A percentile compares a stretch with the other conserved stretches of the same genome.
phyloP scores from a whole-genome alignment of 1,140 invertebrate genomes.

The Sarcophaga peregrina region DNA sequence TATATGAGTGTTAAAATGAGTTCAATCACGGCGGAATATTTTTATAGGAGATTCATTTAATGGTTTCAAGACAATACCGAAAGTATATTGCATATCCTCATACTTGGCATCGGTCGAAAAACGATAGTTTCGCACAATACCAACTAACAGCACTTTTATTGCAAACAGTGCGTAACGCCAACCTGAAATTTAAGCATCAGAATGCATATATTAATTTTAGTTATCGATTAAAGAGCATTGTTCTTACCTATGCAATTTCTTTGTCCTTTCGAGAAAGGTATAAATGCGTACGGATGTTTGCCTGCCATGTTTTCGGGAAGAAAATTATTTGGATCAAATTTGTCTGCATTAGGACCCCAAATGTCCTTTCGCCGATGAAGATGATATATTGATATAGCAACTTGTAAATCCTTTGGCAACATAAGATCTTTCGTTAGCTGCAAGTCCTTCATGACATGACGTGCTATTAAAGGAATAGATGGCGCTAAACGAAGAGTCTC shows the following conservation, averaged over 20 bases:
- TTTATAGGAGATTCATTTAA: slow-evolving; percentile 17
- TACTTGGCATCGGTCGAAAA: slow-evolving; percentile 36
- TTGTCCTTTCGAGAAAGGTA: slow-evolving; percentile 72
- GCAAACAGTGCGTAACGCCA: slow-evolving; percentile 38
- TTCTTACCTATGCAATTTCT: slow-evolving; percentile 70
- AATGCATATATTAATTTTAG: neutral
- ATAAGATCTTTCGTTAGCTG: slow-evolving; percentile 15
- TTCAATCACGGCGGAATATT: neutral
- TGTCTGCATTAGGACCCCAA: slow-evolving; percentile 69
- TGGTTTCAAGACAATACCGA: slow-evolving; percentile 31
- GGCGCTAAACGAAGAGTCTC: slow-evolving; percentile 49
- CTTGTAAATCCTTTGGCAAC: slow-evolving; percentile 44
- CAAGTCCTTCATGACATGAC: slow-evolving; percentile 31
- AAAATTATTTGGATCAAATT: slow-evolving; percentile 73
- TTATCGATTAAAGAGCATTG: neutral
- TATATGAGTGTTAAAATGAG: neutral
- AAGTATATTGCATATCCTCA: slow-evolving; percentile 33
- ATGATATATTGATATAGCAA: slow-evolving; percentile 46
- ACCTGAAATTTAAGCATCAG: slow-evolving; percentile 27
- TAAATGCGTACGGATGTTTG: slow-evolving; percentile 66
- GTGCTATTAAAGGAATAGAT: slow-evolving; percentile 45
- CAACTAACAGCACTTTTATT: slow-evolving; percentile 39
- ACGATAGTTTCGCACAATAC: slow-evolving; percentile 34
- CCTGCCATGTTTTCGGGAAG: slow-evolving; percentile 61
- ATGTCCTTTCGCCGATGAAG: slow-evolving; percentile 55